phyloP scores from a whole-genome alignment of 2,888 invertebrate genomes.

The Automeris io region DNA sequence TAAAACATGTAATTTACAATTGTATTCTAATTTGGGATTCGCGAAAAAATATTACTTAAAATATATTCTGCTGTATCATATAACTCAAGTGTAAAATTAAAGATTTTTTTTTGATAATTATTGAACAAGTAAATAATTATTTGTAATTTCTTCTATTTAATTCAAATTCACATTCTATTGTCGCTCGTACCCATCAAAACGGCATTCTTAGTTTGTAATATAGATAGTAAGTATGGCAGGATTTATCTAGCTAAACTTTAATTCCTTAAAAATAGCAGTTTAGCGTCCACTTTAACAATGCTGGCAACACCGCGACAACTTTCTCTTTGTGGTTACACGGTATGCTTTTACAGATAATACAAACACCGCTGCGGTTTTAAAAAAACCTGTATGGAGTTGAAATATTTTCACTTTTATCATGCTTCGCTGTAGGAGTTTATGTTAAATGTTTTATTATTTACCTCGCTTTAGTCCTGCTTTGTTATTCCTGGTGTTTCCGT shows the following conservation, averaged over 20 bases:
- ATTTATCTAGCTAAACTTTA: conserved; percentile 16
- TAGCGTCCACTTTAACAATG: conserved; percentile 54
- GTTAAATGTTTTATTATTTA: background rate
- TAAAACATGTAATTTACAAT: too few relatives aligned
- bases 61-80: too few relatives aligned
- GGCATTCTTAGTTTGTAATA: too few relatives aligned
- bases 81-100: too few relatives aligned
- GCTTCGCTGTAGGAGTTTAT: background rate
- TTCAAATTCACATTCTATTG: too few relatives aligned
- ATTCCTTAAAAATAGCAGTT: conserved; percentile 10
- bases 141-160: too few relatives aligned
- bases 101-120: too few relatives aligned
- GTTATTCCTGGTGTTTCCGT: background rate
- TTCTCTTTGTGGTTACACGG: conserved; percentile 47
- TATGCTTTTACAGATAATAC: conserved; percentile 32
- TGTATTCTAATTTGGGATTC: too few relatives aligned
- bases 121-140: too few relatives aligned
- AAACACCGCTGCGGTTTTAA: conserved; percentile 14
- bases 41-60: too few relatives aligned
- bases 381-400: conserved; percentile 3
- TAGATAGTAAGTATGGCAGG: too few relatives aligned
- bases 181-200: too few relatives aligned
- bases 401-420: conserved; percentile 1
- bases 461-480: background rate
- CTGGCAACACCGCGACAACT: conserved; percentile 32